A percentile compares a stretch with the other conserved stretches of the same genome.
phyloP scores from a whole-genome alignment of 2,888 invertebrate species.

The Polylopha cassiicola region DNA sequence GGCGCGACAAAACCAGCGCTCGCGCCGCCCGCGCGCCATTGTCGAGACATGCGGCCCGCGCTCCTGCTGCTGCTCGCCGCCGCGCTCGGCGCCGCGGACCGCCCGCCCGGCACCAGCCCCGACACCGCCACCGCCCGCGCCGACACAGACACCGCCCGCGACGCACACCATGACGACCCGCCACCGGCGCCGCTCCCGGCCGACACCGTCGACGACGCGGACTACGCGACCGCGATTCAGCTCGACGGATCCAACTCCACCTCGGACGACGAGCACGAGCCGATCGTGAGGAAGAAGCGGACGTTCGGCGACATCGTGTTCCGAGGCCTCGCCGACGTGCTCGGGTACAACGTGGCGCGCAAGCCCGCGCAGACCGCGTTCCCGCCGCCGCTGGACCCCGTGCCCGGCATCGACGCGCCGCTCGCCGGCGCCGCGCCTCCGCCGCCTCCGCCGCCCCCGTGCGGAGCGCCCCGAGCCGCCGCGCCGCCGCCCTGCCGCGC shows the following conservation, averaged over 20 bases:
- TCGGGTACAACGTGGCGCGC: constrained; percentile 63
- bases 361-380: constrained; percentile 55
- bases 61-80: constrained; percentile 33
- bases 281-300: constrained; percentile 66
- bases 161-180: too few species aligned
- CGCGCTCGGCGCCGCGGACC: constrained; percentile 30
- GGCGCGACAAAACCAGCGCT: constrained; percentile 60
- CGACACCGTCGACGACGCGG: constrained; percentile 20
- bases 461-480: constrained; percentile 28
- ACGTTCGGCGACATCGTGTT: constrained; percentile 73
- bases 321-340: constrained; percentile 68
- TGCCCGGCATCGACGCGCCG: constrained; percentile 32
- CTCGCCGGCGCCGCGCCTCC: constrained; percentile 32
- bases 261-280: constrained; percentile 48
- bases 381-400: constrained; percentile 65
- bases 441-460: constrained; percentile 34
- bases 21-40: constrained; percentile 56
- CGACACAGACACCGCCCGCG: background rate
- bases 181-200: too few species aligned
- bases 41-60: constrained; percentile 60
- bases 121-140: constrained; percentile 28
- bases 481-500: constrained; percentile 35
- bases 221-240: constrained; percentile 22
- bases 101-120: constrained; percentile 25
- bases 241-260: constrained; percentile 35